These are phyloP conservation scores for Aphaenogaster ashmeadi DNA, from an alignment of 1,140 invertebrate species.

Conservation along the genomic window DNA sequence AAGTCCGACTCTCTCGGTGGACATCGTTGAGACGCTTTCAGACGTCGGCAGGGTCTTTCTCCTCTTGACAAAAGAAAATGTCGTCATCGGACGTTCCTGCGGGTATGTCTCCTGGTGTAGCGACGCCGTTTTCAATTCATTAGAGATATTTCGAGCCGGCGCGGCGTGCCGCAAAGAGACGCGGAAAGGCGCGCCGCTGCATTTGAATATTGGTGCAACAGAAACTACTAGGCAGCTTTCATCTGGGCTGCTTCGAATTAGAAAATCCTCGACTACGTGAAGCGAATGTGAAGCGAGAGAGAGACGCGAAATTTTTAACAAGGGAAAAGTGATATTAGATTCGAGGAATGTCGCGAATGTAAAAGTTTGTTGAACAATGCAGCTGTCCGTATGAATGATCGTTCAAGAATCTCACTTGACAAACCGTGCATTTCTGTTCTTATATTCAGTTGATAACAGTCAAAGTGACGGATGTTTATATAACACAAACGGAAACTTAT, in stretches of 20 bases:
- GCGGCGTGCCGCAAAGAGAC: slow-evolving; percentile 37
- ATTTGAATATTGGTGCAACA: slow-evolving; percentile 46
- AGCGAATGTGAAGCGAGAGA: background rate
- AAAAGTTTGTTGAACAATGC: background rate
- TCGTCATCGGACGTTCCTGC: slow-evolving; percentile 53
- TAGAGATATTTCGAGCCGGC: slow-evolving; percentile 53
- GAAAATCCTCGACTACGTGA: slow-evolving; percentile 46
- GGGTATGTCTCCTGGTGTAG: slow-evolving; percentile 1
- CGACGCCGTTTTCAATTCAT: slow-evolving; percentile 52
- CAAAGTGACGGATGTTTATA: background rate
- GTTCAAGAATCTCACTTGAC: background rate
- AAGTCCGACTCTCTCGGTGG: slow-evolving; percentile 52
- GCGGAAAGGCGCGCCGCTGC: slow-evolving; percentile 17
- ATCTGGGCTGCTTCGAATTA: slow-evolving; percentile 37
- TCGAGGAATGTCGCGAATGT: background rate
- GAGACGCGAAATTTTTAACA: background rate
- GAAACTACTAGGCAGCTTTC: slow-evolving; percentile 27
- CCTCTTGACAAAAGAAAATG: slow-evolving; percentile 55
- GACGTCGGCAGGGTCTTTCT: slow-evolving; percentile 41
- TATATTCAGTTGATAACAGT: too few relatives aligned
- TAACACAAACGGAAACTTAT: background rate
- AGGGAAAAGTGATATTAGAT: background rate
- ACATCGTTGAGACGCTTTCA: slow-evolving; percentile 47
- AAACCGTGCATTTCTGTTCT: background rate
- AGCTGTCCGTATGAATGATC: background rate